These are phyloP conservation scores for Phodopus roborovskii DNA, from an alignment of 2,113 vertebrate species.

Conservation along the genomic window DNA sequence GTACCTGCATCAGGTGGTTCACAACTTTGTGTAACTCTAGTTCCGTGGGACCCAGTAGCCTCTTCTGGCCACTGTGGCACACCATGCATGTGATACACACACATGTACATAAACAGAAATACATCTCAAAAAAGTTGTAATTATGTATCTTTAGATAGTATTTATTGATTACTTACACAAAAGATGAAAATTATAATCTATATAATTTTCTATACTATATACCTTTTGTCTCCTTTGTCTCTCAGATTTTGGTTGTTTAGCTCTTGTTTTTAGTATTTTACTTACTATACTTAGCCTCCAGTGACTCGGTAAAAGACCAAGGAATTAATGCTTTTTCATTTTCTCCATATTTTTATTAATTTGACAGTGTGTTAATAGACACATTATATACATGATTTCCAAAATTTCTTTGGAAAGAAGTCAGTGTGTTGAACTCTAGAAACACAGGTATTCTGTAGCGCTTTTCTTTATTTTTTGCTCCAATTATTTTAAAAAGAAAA, in stretches of 20 bases:
- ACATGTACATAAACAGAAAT: background rate
- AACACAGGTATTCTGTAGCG: background rate
- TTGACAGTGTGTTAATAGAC: slow-evolving; percentile 40
- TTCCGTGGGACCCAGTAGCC: background rate
- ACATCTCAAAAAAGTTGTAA: background rate
- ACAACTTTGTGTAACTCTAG: background rate
- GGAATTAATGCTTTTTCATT: background rate
- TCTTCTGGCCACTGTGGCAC: background rate
- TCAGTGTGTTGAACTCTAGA: background rate
- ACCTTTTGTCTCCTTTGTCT: background rate
- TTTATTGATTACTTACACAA: background rate
- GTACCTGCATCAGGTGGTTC: background rate
- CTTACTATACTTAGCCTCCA: background rate
- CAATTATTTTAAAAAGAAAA: background rate
- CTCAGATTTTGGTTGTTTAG: slow-evolving; percentile 31
- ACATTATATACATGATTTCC: slow-evolving; percentile 3
- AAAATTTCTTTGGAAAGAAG: slow-evolving; percentile 52
- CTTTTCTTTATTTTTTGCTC: slow-evolving; percentile 42
- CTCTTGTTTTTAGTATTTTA: slow-evolving; percentile 35
- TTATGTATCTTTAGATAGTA: slow-evolving; percentile 6
- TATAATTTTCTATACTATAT: background rate
- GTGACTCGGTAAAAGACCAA: slow-evolving; percentile 9
- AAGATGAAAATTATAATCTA: slow-evolving; percentile 13
- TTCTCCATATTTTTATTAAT: slow-evolving; percentile 8
- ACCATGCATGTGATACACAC: background rate